Base-by-base conservation (phyloP, 2,797 vertebrate species). In the Cyprinodon diabolis region DNA sequence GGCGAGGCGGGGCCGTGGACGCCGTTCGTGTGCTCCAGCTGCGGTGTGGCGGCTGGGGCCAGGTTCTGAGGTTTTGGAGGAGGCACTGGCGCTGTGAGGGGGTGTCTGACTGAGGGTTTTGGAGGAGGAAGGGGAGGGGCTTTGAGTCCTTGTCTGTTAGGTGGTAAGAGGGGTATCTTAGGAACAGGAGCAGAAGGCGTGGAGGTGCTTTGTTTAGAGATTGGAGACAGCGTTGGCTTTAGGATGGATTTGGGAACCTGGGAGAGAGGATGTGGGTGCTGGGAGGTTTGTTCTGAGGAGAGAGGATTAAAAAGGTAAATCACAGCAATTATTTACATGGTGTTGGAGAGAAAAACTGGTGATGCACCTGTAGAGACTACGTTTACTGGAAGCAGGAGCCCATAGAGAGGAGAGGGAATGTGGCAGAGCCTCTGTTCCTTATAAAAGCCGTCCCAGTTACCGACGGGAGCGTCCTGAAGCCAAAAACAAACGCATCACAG, bases 361-460 rank as follows among this genome's bases (percentile, higher is more conserved):
- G 19, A 2, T 23, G 4, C 90, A 96, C 95, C 95, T 88, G 89
- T 30, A 14, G 88, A 82, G 6, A 96, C 94, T 69, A 84, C 92
- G 68, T 62, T 78, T 74, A 88, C 23, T 0, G 94, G 93, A 54
- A 95, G 74, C 2, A 96, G 84, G 0, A 77, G 51, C 30, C 95
- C 95, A 4, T 91, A 93, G 5, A 85, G 30, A 1, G 21, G 8
- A 0, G 90, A 91, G 0, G 95, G 91, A 72, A 96, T 83, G 48
- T 84, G 74, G 75, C 94, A 95, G 65, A 95, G 92, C 79, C 66
- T 89, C 70, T 91, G 87, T 52, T 77, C 88, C 4, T 82, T 94
- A 80, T 89, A 91, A 52, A 0, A 1, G 0, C 95, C 95, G 15
- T 95, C 91, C 95, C 95, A 96, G 30, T 84, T 81, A 2, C 95